Evolutionary conservation across 1,140 invertebrate species (phyloP).

Genomic region (Eriocheir sinensis): DNA sequence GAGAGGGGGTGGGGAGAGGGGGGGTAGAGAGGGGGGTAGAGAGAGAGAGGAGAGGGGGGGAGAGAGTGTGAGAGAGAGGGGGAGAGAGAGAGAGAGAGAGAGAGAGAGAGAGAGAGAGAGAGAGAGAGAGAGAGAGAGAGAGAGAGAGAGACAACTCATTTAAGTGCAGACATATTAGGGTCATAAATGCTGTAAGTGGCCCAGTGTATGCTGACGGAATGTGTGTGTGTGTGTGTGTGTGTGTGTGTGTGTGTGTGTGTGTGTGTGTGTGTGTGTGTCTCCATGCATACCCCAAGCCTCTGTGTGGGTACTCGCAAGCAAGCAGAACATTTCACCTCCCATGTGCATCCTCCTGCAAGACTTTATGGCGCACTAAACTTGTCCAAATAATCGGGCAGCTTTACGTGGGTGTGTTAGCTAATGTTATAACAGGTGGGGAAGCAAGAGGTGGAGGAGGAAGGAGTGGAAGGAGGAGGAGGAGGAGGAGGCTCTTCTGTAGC

Average conservation of each 20-base stretch:
- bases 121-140: neutral
- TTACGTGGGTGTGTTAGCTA: neutral
- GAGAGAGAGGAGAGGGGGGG: conserved; percentile 15
- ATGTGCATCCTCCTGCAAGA: neutral
- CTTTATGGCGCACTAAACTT: conserved; percentile 6
- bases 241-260: conserved; percentile 14
- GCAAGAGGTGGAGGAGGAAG: too few species aligned
- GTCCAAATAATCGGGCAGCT: neutral
- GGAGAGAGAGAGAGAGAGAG: conserved; percentile 11
- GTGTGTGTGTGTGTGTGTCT: neutral
- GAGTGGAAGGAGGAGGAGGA: neutral
- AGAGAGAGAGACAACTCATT: neutral
- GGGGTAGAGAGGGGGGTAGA: neutral
- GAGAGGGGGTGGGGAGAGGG: neutral
- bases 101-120: conserved; percentile 12
- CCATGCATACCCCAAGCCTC: neutral
- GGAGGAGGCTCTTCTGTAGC: too few species aligned
- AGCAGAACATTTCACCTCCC: too few species aligned
- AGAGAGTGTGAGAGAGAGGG: conserved; percentile 20
- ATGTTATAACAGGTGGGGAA: neutral
- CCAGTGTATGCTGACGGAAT: neutral
- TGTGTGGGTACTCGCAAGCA: too few species aligned
- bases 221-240: conserved; percentile 11
- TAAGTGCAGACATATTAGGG: neutral
- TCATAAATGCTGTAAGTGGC: neutral